Evolutionary conservation across 2,888 invertebrate species (phyloP).

Genomic region (Pachycephus smyrnensis): DNA sequence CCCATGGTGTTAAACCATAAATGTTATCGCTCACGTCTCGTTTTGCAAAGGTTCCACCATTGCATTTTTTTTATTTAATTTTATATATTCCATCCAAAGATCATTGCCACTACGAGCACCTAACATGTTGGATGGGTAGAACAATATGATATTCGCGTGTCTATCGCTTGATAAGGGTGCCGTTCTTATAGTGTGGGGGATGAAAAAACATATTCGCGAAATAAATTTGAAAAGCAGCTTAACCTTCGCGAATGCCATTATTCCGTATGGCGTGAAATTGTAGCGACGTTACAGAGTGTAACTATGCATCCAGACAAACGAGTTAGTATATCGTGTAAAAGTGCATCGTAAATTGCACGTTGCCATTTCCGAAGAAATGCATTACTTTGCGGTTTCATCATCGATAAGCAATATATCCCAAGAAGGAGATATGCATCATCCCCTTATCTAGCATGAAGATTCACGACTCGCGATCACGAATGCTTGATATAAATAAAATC

Average conservation of each 20-base stretch:
- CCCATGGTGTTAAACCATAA: neutral
- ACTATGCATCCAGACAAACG: neutral
- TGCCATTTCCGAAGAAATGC: conserved; percentile 24
- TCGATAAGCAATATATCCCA: conserved; percentile 23
- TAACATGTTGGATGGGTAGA: neutral
- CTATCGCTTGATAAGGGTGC: neutral
- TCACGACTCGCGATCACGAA: conserved; percentile 49
- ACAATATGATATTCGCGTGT: neutral
- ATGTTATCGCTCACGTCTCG: neutral
- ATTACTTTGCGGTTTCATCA: conserved; percentile 30
- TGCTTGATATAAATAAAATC: conserved; percentile 11
- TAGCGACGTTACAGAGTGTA: neutral
- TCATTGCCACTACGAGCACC: neutral
- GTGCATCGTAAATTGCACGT: conserved; percentile 30
- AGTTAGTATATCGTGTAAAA: neutral
- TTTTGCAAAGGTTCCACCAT: neutral
- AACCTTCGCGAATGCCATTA: neutral
- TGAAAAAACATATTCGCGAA: neutral
- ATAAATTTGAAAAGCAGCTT: neutral
- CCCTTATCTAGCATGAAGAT: conserved; percentile 51
- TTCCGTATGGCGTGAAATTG: neutral
- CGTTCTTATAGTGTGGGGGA: neutral
- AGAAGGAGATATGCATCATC: conserved; percentile 47
- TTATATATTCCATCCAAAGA: neutral
- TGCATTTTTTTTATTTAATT: neutral